phyloP scores from a whole-genome alignment of 2,113 vertebrate species.

The Melanerpes aurifrons region DNA sequence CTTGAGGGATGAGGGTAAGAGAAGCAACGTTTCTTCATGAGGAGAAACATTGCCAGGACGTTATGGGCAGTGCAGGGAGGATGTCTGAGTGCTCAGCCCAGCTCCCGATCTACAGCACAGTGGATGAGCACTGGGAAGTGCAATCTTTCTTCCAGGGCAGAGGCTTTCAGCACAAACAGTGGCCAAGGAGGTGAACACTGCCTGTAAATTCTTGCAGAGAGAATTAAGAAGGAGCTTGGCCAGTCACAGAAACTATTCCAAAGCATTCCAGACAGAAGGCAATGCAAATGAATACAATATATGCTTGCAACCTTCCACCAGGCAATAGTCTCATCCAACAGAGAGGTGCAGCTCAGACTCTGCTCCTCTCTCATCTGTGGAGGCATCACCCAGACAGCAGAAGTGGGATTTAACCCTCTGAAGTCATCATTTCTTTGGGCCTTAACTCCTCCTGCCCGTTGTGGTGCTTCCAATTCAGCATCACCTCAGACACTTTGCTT shows the following conservation, averaged over 20 bases:
- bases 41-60: not conserved
- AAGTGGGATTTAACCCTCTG: not conserved
- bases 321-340: not conserved
- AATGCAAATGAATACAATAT: not conserved
- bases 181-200: not conserved
- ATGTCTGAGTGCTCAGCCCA: not conserved
- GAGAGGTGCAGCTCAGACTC: not conserved
- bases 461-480: not conserved
- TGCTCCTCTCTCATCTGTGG: not conserved
- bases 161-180: not conserved
- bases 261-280: not conserved
- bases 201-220: constrained; percentile 23
- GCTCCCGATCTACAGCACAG: not conserved
- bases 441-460: not conserved
- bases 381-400: not conserved
- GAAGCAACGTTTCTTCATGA: not conserved
- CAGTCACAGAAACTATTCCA: constrained; percentile 24
- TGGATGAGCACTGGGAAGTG: not conserved
- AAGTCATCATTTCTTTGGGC: not conserved
- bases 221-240: not conserved
- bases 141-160: constrained; percentile 9
- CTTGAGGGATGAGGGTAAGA: not conserved
- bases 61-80: not conserved
- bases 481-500: not conserved
- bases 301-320: not conserved